Base-by-base conservation (phyloP, 2,797 vertebrate genomes). In the Arnoldichthys spilopterus region DNA sequence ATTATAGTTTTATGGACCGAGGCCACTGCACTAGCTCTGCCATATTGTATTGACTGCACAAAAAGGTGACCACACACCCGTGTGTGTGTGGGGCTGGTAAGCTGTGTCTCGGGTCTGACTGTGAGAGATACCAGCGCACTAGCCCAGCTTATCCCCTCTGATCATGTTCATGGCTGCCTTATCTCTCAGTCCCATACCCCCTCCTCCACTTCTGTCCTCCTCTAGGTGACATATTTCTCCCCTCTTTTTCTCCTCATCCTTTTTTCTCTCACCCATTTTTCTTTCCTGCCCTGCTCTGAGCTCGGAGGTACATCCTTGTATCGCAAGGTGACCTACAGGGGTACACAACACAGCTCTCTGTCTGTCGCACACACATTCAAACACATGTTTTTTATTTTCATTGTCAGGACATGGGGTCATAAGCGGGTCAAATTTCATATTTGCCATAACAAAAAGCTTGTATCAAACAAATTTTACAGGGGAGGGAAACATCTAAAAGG, bases 91-190 rank as follows among this genome's bases (percentile, higher is more conserved):
- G 16, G 40, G n/a, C 54, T 40, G 26, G 1, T 78, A 72, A 78
- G 59, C 76, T 56, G 47, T 64, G 64, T 28, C 74, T 76, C 75
- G 62, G 76, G 81, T 82, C 86, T 86, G 86, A 87, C 84, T 75
- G 82, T 81, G 76, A 70, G 70, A 88, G 88, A 89, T 87, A 86
- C 54, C 20, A 71, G 74, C 63, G 74, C 86, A 87, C 75, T 3
- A 74, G 58, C 80, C 11, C 32, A 76, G 86, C 85, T 90, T 87
- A 91, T 91, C 87, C 85, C 78, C 72, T 87, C 81, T 86, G 85
- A 92, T 91, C 87, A 70, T 86, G 87, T 85, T 90, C 85, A 87
- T 87, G 86, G 88, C 74, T 53, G 49, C 72, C 77, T 84, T 84
- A 85, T 82, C 84, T 85, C 58, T 62, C 59, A 3, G 61, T 70